These are phyloP conservation scores for Elymnias hypermnestra DNA, from an alignment of 1,140 invertebrate species.

Conservation along the genomic window DNA sequence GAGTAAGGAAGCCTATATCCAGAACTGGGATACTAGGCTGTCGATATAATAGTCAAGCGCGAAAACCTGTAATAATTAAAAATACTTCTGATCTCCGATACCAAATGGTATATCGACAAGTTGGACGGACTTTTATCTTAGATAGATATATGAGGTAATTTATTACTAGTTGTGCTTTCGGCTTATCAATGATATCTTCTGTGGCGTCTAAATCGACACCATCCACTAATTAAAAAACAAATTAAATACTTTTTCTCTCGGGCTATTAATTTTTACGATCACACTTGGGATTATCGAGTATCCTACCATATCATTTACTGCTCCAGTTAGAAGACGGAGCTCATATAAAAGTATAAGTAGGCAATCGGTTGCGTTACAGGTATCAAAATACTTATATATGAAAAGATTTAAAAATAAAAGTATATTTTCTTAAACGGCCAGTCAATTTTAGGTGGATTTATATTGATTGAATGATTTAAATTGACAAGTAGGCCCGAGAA, in stretches of 20 bases:
- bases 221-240: constrained; percentile 52
- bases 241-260: constrained; percentile 46
- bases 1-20: too few relatives aligned
- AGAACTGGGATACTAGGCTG: too few relatives aligned
- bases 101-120: constrained; percentile 2
- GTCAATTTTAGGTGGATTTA: too few relatives aligned
- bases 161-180: constrained; percentile 9
- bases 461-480: too few relatives aligned
- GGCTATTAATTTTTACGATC: constrained; percentile 58
- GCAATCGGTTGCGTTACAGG: neutral
- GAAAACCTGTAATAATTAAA: constrained; percentile 5
- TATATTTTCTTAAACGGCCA: too few relatives aligned
- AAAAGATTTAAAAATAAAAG: too few relatives aligned
- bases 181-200: constrained; percentile 19
- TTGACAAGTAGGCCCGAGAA: too few relatives aligned
- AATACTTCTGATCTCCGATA: neutral
- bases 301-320: constrained; percentile 1
- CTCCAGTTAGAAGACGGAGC: neutral
- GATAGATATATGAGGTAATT: constrained; percentile 17
- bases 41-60: too few relatives aligned
- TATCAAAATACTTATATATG: neutral
- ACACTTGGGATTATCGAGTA: constrained; percentile 3
- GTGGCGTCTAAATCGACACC: constrained; percentile 21
- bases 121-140: constrained; percentile 7
- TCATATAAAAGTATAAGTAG: neutral